Evolutionary conservation across 2,888 invertebrate species (phyloP), one percentile per base, ranked within the genome.

Genomic region (Parnassius apollo): DNA sequence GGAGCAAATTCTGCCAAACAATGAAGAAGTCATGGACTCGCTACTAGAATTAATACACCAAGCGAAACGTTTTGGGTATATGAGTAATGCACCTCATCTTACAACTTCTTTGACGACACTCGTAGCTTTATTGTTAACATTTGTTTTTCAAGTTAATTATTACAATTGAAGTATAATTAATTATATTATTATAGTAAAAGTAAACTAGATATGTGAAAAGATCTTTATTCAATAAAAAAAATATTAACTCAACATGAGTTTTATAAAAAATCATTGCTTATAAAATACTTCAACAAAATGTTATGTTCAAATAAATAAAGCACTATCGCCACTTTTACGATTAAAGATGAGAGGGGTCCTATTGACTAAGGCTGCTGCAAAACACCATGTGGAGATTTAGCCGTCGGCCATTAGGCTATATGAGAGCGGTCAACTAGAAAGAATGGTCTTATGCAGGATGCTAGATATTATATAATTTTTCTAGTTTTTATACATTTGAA

Each of bases 1-100:
- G 0, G 88, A 93, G 0, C 93, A 95, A 76, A 96, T 96, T 64
- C 80, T 93, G 18, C 93, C 94, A 7, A 94, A 93, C 54, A 92
- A 92, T 48, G 80, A 92, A 65, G 95, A 95, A 75, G 92, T 93
- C 0, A 86, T 94, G 80, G 90, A 89, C 50, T 88, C 89, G 0
- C 50, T 89, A 0, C 55, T 89, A 0, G 89, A 89, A 9, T 63
- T 89, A 12, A 80, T 89, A 1, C 73, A 82, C 50, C 88, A 89
- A 63, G 89, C 82, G 0, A 83, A 78, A 58, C 75, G 86, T 66
- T 82, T 82, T 52, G 88, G 86, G 0, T 86, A 86, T 50, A 77
- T 89, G 81, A 78, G 72, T 18, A 66, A 55, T 22, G 74, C 66
- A 7, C 65, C 25, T 9, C 2, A 35, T 11, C 9, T 56, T 7